These are phyloP conservation scores for Antheraea mylitta DNA, from an alignment of 1,140 invertebrate species.

Conservation along the genomic window DNA sequence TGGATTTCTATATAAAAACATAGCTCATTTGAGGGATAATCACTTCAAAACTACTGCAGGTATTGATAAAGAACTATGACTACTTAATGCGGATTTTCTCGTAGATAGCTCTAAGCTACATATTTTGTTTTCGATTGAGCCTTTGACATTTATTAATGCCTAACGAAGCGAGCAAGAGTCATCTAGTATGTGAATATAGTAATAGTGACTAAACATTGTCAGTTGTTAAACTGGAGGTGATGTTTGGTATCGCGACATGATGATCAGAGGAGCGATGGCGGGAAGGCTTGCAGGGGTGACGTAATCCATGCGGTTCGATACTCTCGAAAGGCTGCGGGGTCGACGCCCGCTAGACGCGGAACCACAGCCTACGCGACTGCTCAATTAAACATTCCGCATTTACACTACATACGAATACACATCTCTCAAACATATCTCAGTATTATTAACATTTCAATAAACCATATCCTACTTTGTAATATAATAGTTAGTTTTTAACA, in stretches of 20 bases:
- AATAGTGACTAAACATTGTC: not conserved
- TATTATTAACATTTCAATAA: not conserved
- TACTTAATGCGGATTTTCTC: too few relatives aligned
- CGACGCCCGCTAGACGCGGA: constrained; percentile 71
- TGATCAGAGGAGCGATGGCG: constrained; percentile 28
- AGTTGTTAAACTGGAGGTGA: not conserved
- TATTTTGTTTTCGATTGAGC: too few relatives aligned
- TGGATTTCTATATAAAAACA: too few relatives aligned
- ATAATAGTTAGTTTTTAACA: not conserved
- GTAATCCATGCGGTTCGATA: constrained; percentile 74
- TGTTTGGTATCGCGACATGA: constrained; percentile 17
- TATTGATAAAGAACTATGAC: too few relatives aligned
- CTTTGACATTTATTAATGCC: too few relatives aligned
- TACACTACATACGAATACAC: constrained; percentile 30
- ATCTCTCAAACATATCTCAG: not conserved
- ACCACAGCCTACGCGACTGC: constrained; percentile 60
- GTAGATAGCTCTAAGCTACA: too few relatives aligned
- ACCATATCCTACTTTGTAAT: not conserved
- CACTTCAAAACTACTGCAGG: too few relatives aligned
- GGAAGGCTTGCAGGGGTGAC: constrained; percentile 63
- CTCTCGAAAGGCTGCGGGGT: constrained; percentile 69
- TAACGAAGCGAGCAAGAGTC: too few relatives aligned
- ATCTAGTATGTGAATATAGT: too few relatives aligned
- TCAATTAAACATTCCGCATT: constrained; percentile 69
- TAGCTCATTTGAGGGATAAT: too few relatives aligned